Percentiles rank a stretch among this genome's conserved stretches.
Conservation (phyloP, 2,113 vertebrate species). For the Megaceryle torquata region DNA sequence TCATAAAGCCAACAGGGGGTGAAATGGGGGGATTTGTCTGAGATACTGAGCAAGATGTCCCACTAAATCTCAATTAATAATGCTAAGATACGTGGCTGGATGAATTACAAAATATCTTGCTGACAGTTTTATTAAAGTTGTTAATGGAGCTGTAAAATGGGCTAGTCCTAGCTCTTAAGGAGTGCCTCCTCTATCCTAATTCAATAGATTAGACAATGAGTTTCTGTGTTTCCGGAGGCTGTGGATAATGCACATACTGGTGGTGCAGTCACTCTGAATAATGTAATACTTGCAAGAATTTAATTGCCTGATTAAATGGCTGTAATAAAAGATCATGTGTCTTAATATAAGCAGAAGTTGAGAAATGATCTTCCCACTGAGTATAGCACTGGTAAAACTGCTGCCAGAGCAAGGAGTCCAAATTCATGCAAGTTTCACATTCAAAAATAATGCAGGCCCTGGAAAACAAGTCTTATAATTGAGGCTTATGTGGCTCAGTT, state of each 20-base stretch:
- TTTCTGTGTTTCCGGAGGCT: conserved; percentile 16
- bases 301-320: conserved; percentile 45
- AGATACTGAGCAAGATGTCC: neutral
- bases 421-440: neutral
- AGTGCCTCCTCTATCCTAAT: neutral
- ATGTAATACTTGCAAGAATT: conserved; percentile 18
- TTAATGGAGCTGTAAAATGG: conserved; percentile 27
- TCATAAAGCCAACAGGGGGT: neutral
- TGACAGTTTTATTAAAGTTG: conserved; percentile 21
- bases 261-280: conserved; percentile 22
- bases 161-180: neutral
- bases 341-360: conserved; percentile 17
- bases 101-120: neutral
- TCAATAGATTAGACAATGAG: neutral
- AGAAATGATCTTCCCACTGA: neutral
- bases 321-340: conserved; percentile 32
- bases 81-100: neutral
- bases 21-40: neutral
- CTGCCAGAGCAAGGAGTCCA: neutral
- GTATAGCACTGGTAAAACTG: neutral
- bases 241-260: neutral
- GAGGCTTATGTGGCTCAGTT: neutral
- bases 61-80: conserved; percentile 47
- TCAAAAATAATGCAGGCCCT: neutral
- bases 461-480: neutral